Percentiles rank a stretch among this genome's conserved stretches.
Conservation (phyloP, 2,888 invertebrate species). For the Papilio demoleus region DNA sequence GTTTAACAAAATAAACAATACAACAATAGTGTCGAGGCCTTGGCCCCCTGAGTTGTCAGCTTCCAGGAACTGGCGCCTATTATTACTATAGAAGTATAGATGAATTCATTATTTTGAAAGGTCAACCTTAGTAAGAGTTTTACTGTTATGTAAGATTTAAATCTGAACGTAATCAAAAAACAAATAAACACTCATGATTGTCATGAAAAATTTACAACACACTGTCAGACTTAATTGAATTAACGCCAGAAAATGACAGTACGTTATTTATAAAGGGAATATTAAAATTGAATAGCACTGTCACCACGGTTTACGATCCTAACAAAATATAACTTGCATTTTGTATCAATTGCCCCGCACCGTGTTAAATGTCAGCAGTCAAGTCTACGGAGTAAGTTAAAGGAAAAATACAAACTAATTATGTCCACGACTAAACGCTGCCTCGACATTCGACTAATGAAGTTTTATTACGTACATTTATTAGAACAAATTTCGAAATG, state of each 20-base stretch:
- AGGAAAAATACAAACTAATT: slow-evolving; percentile 28
- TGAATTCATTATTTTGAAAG: slow-evolving; percentile 2
- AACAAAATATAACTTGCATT: neutral
- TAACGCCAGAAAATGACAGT: neutral
- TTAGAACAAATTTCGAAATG: slow-evolving; percentile 58
- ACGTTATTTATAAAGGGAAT: neutral
- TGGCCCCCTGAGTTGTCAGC: neutral
- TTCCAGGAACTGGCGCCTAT: slow-evolving; percentile 14
- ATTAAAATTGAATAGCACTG: neutral
- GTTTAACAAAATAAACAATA: slow-evolving; percentile 19
- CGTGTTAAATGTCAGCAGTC: slow-evolving; percentile 19
- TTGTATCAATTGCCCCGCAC: neutral
- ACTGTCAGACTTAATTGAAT: neutral
- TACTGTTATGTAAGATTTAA: neutral
- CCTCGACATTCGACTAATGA: slow-evolving; percentile 56
- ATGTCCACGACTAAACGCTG: slow-evolving; percentile 15
- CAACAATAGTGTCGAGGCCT: slow-evolving; percentile 5
- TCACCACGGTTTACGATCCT: neutral
- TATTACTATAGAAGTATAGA: neutral
- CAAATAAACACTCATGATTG: neutral
- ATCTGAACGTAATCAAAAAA: too few species aligned
- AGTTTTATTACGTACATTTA: slow-evolving; percentile 60
- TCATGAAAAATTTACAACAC: neutral
- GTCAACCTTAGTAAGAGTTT: neutral
- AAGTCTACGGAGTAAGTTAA: slow-evolving; percentile 9